These are phyloP conservation scores for Sebastes oblongus DNA, from an alignment of 2,797 vertebrate species.

Conservation along the genomic window DNA sequence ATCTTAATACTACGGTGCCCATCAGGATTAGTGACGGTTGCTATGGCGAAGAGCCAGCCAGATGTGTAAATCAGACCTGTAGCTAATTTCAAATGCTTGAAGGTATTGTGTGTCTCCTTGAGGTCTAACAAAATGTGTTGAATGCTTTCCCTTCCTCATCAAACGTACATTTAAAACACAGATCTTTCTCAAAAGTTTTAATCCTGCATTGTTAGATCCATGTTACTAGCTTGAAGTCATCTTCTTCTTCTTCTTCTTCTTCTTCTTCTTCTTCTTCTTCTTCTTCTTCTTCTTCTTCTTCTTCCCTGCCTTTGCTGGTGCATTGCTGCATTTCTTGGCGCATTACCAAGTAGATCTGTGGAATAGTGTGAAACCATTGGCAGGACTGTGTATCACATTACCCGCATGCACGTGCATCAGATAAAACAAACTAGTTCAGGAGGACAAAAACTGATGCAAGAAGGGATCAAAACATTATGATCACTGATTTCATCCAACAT, in stretches of 20 bases:
- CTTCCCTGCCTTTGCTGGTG: not conserved
- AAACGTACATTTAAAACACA: not conserved
- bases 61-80: not conserved
- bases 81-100: not conserved
- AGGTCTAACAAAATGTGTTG: not conserved
- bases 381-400: not conserved
- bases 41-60: not conserved
- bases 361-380: not conserved
- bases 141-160: not conserved
- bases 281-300: not conserved
- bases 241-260: not conserved
- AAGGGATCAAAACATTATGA: not conserved
- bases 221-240: not conserved
- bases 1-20: not conserved
- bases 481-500: not conserved
- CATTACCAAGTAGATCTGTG: not conserved
- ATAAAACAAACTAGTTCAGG: not conserved
- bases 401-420: not conserved
- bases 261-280: not conserved
- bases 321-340: not conserved
- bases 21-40: not conserved
- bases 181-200: not conserved
- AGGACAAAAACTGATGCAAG: not conserved
- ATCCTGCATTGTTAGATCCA: not conserved
- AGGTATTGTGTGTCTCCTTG: too few species aligned